These are phyloP conservation scores for Endotricha flammealis DNA, from an alignment of 2,888 invertebrate genomes.

Conservation along the genomic window DNA sequence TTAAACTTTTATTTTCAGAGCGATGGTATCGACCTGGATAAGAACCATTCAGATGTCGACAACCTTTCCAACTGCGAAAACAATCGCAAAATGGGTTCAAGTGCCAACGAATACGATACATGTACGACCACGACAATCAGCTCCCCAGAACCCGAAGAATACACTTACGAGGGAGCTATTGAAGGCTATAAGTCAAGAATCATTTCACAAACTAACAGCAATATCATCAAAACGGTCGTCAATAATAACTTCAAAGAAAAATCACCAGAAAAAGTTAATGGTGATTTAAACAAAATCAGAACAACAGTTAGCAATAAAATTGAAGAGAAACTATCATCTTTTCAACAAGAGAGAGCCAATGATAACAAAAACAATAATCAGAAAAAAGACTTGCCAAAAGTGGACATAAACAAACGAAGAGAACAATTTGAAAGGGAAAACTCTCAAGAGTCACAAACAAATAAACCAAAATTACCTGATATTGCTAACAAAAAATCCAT, in stretches of 20 bases:
- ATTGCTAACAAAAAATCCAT: conserved; percentile 83
- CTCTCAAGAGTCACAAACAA: conserved; percentile 68
- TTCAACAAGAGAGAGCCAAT: conserved; percentile 69
- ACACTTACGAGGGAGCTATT: conserved; percentile 92
- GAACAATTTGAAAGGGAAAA: conserved; percentile 88
- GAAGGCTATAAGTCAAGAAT: conserved; percentile 90
- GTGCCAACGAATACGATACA: conserved; percentile 81
- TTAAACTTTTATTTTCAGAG: conserved; percentile 74
- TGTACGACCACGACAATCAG: conserved; percentile 82
- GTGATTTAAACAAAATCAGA: conserved; percentile 67
- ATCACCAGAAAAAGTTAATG: conserved; percentile 59
- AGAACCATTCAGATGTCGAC: conserved; percentile 74
- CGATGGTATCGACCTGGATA: conserved; percentile 78
- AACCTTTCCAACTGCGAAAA: conserved; percentile 67
- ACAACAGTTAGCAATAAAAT: conserved; percentile 77
- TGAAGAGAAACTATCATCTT: conserved; percentile 80
- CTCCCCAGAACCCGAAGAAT: conserved; percentile 86
- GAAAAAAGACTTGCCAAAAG: conserved; percentile 84
- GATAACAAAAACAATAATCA: conserved; percentile 68
- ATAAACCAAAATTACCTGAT: conserved; percentile 78
- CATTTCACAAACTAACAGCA: conserved; percentile 78
- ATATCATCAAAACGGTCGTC: conserved; percentile 62
- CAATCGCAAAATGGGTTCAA: conserved; percentile 69
- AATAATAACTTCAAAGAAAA: conserved; percentile 66
- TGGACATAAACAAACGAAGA: conserved; percentile 88